Base-by-base conservation (phyloP, 2,888 invertebrate genomes). In the Aelia acuminata region DNA sequence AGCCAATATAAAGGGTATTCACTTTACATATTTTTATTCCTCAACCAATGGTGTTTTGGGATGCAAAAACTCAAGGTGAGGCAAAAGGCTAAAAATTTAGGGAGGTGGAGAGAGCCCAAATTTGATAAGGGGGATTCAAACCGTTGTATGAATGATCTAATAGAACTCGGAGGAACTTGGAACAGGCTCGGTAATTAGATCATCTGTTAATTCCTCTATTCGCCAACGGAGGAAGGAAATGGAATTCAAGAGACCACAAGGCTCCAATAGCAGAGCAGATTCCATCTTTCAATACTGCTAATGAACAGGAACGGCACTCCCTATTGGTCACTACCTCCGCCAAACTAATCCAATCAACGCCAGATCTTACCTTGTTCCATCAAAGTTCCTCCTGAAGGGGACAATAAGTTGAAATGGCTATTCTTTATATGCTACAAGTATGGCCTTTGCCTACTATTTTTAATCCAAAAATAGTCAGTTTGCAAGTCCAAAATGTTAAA, bases 101-200 rank as follows among this genome's bases (percentile, higher is more conserved):
- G 31, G 31, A 31, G 1, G 35, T 35, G 35, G 5, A 18, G 35
- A 20, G 18, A 7, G 18, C 26, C 26, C 26, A 26, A 70, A 18
- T 70, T 70, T 35, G 63, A 70, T 70, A 70, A 43, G 63, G 35
- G 63, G 35, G 35, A 70, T 70, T 35, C 63, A 31, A 70, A 70
- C 63, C 63, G 63, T 70, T 70, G 63, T 70, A 70, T 80, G 80
- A 47, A 80, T 47, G 80, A 80, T 47, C 43, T 80, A 11, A 47
- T 80, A 39, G 80, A 80, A 80, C 43, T n/a, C 22, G 22, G 80
- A 43, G 80, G n/a, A 47, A 80, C 80, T 80, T 47, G 80, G 80
- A 80, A 80, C 80, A 80, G 80, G 43, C 80, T 80, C 43, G n/a
- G 43, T 80, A 80, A 80, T 80, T 20, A 80, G 80, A 80, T 80